Base-by-base conservation (phyloP, 1,140 invertebrate species). In the Orchestia grillus region DNA sequence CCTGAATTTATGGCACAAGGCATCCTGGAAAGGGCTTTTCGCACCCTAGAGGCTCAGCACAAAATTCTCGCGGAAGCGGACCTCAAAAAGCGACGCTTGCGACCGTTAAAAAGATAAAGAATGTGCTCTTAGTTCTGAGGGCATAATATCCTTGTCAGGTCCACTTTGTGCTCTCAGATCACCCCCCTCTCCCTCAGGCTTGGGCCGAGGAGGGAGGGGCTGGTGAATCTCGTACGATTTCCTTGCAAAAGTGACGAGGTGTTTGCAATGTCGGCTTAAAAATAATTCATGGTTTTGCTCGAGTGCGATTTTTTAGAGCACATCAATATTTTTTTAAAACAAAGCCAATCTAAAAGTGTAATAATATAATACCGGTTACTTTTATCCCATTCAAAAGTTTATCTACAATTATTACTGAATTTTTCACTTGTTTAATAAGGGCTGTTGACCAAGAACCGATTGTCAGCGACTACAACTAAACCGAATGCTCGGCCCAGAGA, bases 111-210 rank as follows among this genome's bases (percentile, higher is more conserved):
- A 91, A 44, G 44, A 91, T 91, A 28, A 44, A 44, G 44, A 91
- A 43, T 91, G 41, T 43, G 4, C 88, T 91, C 41, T 44, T 43
- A 42, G 41, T 91, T 91, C 42, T 41, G 88, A 91, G 41, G 44
- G 88, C 88, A 43, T 91, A 91, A 91, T 91, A 91, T 91, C 88
- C 88, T 91, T 91, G 88, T 91, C 88, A 91, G 88, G 44, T 43
- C 88, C 62, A 77, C 62, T 77, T 77, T 77, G 62, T 77, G 28
- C 62, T 77, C 6, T 19, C n/a, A 8, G 47, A 6, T 53, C 6
- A 19, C 19, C 47, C 6, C 47, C 19, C 6, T 77, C 28, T 36
- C 62, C 47, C 62, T 36, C 62, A 8, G 3, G 28, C 28, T 77
- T 15, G 47, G 6, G 19, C 62, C 62, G 11, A 15, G 15, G 62